Evolutionary conservation across 2,797 vertebrate species (phyloP).

Genomic region (Numenius phaeopus): DNA sequence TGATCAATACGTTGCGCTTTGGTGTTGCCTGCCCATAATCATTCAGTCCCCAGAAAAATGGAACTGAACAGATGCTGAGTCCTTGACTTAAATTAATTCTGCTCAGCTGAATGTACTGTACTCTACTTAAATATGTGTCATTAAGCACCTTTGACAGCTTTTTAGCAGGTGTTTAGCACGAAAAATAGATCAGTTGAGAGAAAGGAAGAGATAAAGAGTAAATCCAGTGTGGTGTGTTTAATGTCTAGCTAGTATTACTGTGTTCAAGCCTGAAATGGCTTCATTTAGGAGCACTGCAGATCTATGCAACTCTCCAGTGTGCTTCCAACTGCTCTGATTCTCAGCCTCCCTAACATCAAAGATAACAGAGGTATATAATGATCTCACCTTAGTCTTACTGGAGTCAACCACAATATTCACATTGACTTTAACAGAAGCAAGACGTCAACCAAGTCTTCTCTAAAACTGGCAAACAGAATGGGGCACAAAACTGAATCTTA

Average conservation of each 20-base stretch:
- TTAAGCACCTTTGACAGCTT: conserved; percentile 62
- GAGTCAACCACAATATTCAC: neutral
- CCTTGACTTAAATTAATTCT: conserved; percentile 64
- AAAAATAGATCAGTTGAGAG: conserved; percentile 39
- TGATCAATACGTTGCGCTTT: neutral
- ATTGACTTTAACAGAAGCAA: neutral
- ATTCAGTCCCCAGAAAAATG: neutral
- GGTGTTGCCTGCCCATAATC: neutral
- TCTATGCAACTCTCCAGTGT: neutral
- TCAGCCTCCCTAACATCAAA: neutral
- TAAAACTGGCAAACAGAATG: neutral
- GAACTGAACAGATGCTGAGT: conserved; percentile 49
- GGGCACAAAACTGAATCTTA: neutral
- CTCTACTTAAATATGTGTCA: conserved; percentile 46
- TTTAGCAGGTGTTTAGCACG: conserved; percentile 33
- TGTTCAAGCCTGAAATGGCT: neutral
- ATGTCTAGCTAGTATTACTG: neutral
- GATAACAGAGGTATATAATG: neutral
- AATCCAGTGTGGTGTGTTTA: neutral
- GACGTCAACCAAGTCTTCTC: neutral
- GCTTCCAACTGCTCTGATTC: neutral
- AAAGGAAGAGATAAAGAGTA: conserved; percentile 32
- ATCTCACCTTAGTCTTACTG: neutral
- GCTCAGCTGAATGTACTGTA: conserved; percentile 51
- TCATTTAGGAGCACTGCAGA: neutral